Evolutionary conservation across 2,888 invertebrate species (phyloP).

Genomic region (Polylopha cassiicola): DNA sequence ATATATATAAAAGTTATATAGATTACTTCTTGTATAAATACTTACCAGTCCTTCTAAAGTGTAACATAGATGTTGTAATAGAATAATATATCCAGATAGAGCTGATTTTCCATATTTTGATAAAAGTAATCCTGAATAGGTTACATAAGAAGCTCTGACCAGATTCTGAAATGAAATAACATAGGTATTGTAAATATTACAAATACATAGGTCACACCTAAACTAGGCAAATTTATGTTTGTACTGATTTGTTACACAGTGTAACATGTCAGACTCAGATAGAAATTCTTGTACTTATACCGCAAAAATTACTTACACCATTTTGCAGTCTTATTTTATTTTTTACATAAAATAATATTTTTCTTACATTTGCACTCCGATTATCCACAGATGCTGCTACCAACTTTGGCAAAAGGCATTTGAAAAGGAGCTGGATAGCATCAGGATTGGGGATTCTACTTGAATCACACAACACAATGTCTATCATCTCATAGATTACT

Average conservation of each 20-base stretch:
- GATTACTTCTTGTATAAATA: slow-evolving; percentile 8
- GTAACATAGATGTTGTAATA: slow-evolving; percentile 63
- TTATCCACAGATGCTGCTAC: slow-evolving; percentile 51
- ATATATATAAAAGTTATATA: background rate
- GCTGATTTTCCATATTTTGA: slow-evolving; percentile 56
- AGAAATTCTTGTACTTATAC: no score
- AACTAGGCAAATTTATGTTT: no score
- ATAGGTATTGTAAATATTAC: background rate
- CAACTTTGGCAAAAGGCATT: slow-evolving; percentile 61
- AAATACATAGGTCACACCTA: no score
- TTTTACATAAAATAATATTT: no score
- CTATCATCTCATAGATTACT: slow-evolving; percentile 58
- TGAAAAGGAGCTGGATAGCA: slow-evolving; percentile 54
- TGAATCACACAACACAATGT: slow-evolving; percentile 44
- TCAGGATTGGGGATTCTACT: slow-evolving; percentile 40
- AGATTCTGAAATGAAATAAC: slow-evolving; percentile 42
- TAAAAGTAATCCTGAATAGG: slow-evolving; percentile 58
- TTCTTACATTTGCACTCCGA: slow-evolving; percentile 53
- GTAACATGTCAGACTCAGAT: no score
- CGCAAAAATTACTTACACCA: background rate
- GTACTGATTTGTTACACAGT: no score
- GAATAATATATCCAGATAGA: slow-evolving; percentile 45
- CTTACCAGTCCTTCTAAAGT: slow-evolving; percentile 60
- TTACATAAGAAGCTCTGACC: slow-evolving; percentile 61
- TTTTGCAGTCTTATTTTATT: no score